These are phyloP conservation scores for Brachionus rubens DNA, from an alignment of 1,140 invertebrate genomes.

Conservation along the genomic window DNA sequence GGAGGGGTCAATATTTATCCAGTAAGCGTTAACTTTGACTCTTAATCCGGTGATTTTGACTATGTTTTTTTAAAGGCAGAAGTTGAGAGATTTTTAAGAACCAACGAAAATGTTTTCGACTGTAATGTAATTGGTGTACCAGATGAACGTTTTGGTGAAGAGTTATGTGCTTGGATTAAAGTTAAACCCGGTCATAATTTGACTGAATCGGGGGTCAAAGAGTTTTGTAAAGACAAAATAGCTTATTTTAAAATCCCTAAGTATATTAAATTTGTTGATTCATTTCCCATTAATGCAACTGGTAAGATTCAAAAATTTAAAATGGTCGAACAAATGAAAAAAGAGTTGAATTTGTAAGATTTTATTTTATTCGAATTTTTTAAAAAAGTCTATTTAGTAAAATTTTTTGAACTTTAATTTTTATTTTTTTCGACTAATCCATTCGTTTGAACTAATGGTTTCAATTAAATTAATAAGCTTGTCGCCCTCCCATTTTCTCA, in stretches of 20 bases:
- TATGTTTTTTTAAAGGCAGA: constrained; percentile 72
- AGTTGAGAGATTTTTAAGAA: constrained; percentile 60
- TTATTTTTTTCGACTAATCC: too few species aligned
- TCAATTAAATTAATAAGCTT: too few species aligned
- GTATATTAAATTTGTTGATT: constrained; percentile 68
- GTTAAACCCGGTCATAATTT: constrained; percentile 60
- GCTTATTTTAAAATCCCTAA: constrained; percentile 77
- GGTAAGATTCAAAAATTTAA: constrained; percentile 78
- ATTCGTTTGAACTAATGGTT: too few species aligned
- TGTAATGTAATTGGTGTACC: constrained; percentile 63
- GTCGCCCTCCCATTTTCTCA: too few species aligned
- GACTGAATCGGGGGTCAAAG: constrained; percentile 65
- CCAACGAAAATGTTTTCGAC: not conserved
- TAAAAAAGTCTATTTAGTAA: too few species aligned
- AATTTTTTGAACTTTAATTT: too few species aligned
- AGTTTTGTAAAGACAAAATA: constrained; percentile 71
- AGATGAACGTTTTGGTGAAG: constrained; percentile 78
- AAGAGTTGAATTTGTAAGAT: too few species aligned
- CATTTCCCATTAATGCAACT: constrained; percentile 76
- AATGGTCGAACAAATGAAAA: constrained; percentile 60
- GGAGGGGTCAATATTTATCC: constrained; percentile 87
- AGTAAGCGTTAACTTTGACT: too few species aligned
- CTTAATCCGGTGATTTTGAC: not conserved
- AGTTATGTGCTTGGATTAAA: constrained; percentile 74
- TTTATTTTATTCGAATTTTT: too few species aligned